Conservation (phyloP, 2,888 invertebrate species). For the Pterostichus niger region DNA sequence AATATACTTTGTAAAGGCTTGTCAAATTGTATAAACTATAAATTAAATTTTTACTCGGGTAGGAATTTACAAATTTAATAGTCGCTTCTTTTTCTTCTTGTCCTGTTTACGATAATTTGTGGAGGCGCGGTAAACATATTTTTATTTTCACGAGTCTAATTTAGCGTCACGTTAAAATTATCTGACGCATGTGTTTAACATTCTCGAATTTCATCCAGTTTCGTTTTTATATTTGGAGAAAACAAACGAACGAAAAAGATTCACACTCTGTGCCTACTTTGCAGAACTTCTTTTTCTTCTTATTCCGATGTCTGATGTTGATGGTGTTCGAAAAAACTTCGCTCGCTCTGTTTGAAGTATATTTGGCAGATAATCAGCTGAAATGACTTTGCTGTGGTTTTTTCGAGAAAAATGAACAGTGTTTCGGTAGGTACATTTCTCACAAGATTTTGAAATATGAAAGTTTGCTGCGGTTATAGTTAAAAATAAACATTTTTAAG, state of each 20-base stretch:
- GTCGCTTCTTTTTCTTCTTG: background rate
- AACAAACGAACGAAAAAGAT: constrained; percentile 29
- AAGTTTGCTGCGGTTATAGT: too few relatives aligned
- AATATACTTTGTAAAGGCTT: too few relatives aligned
- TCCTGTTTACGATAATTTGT: constrained; percentile 53
- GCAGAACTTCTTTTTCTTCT: constrained; percentile 24
- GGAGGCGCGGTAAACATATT: constrained; percentile 47
- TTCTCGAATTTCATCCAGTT: constrained; percentile 61
- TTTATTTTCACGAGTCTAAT: constrained; percentile 57
- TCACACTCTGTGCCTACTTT: background rate
- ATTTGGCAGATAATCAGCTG: constrained; percentile 60
- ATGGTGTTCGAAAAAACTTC: constrained; percentile 38
- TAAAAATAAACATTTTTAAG: too few relatives aligned
- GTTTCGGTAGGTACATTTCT: constrained; percentile 1
- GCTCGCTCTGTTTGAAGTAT: constrained; percentile 61
- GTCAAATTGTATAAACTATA: background rate
- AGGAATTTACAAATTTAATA: background rate
- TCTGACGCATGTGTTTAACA: constrained; percentile 65
- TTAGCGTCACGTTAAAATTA: constrained; percentile 62
- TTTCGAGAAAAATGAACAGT: constrained; percentile 8
- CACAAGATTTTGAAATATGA: too few relatives aligned
- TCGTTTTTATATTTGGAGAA: constrained; percentile 58
- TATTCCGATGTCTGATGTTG: constrained; percentile 33
- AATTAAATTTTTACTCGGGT: background rate
- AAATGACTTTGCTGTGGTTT: constrained; percentile 16